Conservation (phyloP, 2,797 vertebrate species). For the Danio albolineatus region DNA sequence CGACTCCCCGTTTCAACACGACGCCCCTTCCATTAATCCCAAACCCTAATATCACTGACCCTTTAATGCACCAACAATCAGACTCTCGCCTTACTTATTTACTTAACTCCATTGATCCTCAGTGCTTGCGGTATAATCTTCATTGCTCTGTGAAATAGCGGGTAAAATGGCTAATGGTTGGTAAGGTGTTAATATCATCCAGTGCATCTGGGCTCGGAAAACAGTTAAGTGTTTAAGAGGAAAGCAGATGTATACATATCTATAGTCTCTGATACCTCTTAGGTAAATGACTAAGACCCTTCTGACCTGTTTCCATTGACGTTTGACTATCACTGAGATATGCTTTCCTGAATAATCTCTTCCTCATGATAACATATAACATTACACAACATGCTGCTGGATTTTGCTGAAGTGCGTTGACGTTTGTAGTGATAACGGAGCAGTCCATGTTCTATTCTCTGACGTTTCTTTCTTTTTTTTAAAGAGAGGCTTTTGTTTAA, state of each 20-base stretch:
- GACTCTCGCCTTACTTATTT: constrained; percentile 60
- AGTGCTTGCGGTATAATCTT: constrained; percentile 71
- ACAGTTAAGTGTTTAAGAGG: constrained; percentile 66
- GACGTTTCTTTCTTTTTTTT: background rate
- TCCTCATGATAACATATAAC: constrained; percentile 4
- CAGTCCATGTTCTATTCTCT: background rate
- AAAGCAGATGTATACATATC: constrained; percentile 54
- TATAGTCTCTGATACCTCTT: constrained; percentile 52
- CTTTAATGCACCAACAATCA: constrained; percentile 60
- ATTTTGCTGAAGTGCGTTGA: background rate
- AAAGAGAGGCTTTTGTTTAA: constrained; percentile 9
- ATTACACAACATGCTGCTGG: constrained; percentile 9
- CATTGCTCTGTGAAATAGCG: constrained; percentile 66
- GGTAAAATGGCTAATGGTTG: constrained; percentile 69
- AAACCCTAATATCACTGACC: constrained; percentile 56
- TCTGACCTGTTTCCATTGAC: constrained; percentile 15
- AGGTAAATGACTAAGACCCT: constrained; percentile 57
- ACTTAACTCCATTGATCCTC: constrained; percentile 71
- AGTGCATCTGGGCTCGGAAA: constrained; percentile 50
- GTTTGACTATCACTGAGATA: constrained; percentile 15
- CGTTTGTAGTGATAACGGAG: constrained; percentile 3
- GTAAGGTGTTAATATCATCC: constrained; percentile 68
- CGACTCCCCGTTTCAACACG: constrained; percentile 53
- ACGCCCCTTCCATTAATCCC: constrained; percentile 69
- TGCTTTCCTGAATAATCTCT: constrained; percentile 26